Evolutionary conservation across 2,797 vertebrate genomes (phyloP).

Genomic region (Typhlichthys subterraneus): DNA sequence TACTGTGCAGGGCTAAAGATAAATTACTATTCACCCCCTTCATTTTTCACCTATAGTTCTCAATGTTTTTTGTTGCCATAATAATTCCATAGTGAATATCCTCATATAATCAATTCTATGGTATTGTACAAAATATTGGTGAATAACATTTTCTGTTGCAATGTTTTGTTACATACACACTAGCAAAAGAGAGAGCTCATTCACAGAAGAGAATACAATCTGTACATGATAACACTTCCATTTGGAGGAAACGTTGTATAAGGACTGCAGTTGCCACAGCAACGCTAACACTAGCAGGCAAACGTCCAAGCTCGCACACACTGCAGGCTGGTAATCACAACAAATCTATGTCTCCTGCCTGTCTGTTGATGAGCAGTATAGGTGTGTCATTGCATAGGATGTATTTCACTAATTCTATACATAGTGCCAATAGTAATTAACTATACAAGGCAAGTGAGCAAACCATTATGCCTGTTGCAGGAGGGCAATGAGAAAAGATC

Average conservation of each 20-base stretch:
- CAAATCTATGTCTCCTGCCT: background rate
- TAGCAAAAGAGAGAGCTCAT: background rate
- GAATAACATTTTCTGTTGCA: background rate
- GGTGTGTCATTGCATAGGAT: background rate
- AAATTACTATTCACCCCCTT: background rate
- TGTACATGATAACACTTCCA: slow-evolving; percentile 7
- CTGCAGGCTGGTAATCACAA: slow-evolving; percentile 6
- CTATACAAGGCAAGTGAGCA: no score
- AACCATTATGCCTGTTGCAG: no score
- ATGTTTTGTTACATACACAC: background rate
- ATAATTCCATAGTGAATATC: background rate
- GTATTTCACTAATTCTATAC: background rate
- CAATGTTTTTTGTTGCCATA: background rate
- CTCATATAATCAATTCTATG: background rate
- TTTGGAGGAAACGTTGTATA: background rate
- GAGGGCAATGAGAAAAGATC: no score
- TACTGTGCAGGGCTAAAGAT: background rate
- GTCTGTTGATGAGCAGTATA: background rate
- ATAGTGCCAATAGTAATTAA: background rate
- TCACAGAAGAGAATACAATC: background rate
- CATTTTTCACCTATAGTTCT: background rate
- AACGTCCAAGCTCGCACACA: background rate
- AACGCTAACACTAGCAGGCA: slow-evolving; percentile 8
- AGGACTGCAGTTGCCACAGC: slow-evolving; percentile 18
- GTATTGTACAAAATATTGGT: no score